Conservation (phyloP, 2,113 vertebrate species). For the Lepus europaeus region DNA sequence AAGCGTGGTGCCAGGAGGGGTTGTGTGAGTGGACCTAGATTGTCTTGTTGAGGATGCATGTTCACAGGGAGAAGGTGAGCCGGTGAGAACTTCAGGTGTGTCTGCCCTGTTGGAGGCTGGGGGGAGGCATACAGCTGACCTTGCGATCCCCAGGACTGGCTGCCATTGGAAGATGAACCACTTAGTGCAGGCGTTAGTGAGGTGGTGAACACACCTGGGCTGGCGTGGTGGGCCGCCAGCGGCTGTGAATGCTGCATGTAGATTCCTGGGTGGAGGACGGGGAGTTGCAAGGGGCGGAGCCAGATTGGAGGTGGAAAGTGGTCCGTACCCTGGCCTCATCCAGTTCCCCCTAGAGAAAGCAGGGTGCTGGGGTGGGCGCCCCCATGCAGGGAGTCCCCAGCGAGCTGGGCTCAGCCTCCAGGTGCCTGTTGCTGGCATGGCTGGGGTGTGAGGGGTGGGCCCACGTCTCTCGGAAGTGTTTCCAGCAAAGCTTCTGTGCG, state of each 20-base stretch:
- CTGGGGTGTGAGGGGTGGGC: background rate
- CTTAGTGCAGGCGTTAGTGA: background rate
- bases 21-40: background rate
- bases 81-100: background rate
- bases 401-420: background rate
- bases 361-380: too few relatives aligned
- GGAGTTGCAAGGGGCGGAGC: background rate
- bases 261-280: background rate
- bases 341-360: background rate
- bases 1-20: fast-evolving
- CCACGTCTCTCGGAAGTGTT: background rate
- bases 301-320: background rate
- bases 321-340: background rate
- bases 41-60: background rate
- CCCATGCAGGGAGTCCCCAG: background rate
- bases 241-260: background rate
- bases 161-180: background rate
- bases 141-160: background rate
- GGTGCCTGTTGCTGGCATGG: fast-evolving
- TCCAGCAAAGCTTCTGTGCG: background rate
- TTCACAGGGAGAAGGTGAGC: background rate
- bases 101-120: background rate
- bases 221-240: background rate
- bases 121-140: background rate
- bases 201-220: background rate